Base-by-base conservation (phyloP, 2,113 vertebrate species). In the Oxygymnocypris stewartii region DNA sequence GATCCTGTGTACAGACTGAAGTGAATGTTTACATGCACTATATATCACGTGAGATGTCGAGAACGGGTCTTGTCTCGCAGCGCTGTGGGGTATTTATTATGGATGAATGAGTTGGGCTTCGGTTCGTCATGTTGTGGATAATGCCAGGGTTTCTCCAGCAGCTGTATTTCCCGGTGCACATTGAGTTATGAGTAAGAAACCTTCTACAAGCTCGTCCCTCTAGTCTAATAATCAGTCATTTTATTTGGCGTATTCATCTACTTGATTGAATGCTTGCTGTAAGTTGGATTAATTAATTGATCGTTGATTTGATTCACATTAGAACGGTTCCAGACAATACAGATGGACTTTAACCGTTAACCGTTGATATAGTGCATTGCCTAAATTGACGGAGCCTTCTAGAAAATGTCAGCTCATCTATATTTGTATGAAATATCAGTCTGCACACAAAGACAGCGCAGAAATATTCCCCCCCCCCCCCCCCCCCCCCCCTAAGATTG, bases 111-210 rank as follows among this genome's bases (percentile, higher is more conserved):
- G 49, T 13, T 16, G 49, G 4, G 49, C 49, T 4, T 51, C 49
- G 14, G 49, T 42, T 80, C 9, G 63, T 80, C 35, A 25, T 47
- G 54, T 40, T 80, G 20, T 65, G n/a, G 76, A 81, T 65, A 65
- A 25, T 28, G 1, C 25, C 6, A 65, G 59, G n/a, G 37, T 31
- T 77, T 54, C 69, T 73, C 31, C 67, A 14, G 6, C 4, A 37
- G 67, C 11, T 77, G 47, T n/a, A n/a, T n/a, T n/a, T n/a, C n/a
- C n/a, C n/a, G n/a, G n/a, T n/a, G n/a, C n/a, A n/a, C n/a, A n/a
- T n/a, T n/a, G n/a, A n/a, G n/a, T n/a, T n/a, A n/a, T n/a, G n/a
- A n/a, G 12, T 81, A 37, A 61, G 4, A 16, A 51, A 28, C 11
- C 23, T 14, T 75, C 42, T 71, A 16, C 3, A 23, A 10, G 40